A percentile compares a stretch with the other conserved stretches of the same genome.
phyloP scores from a whole-genome alignment of 2,113 vertebrate species.

The Dissostichus mawsoni region DNA sequence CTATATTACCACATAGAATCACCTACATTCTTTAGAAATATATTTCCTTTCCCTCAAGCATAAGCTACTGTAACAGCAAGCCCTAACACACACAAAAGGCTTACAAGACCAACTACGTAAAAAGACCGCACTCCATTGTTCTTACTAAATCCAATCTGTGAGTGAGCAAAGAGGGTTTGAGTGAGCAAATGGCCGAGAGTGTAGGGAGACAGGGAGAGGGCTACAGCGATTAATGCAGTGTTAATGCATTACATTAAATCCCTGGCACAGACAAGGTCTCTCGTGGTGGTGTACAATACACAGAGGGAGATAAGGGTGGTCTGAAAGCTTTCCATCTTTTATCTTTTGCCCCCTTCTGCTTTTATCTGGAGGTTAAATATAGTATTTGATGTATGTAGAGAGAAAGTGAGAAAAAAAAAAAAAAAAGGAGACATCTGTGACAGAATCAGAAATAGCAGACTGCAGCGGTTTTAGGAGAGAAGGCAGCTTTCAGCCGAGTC shows the following conservation, averaged over 20 bases:
- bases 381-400: slow-evolving; percentile 38
- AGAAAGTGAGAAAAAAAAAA: slow-evolving; percentile 18
- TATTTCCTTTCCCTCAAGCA: slow-evolving; percentile 24
- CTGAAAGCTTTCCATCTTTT: slow-evolving; percentile 40
- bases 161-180: slow-evolving; percentile 9
- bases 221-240: slow-evolving; percentile 55
- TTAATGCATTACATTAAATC: slow-evolving; percentile 72
- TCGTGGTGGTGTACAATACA: slow-evolving; percentile 21
- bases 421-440: slow-evolving; percentile 46
- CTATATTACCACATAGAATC: slow-evolving; percentile 35
- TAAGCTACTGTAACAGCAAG: slow-evolving; percentile 26
- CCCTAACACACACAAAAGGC: slow-evolving; percentile 22
- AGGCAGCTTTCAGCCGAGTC: slow-evolving; percentile 41
- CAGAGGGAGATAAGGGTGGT: slow-evolving; percentile 18
- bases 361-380: slow-evolving; percentile 57
- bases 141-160: slow-evolving; percentile 56
- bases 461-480: slow-evolving; percentile 25
- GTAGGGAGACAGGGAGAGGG: slow-evolving; percentile 34
- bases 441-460: slow-evolving; percentile 55
- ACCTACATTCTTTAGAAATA: slow-evolving; percentile 31
- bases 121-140: slow-evolving; percentile 55
- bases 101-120: slow-evolving; percentile 39
- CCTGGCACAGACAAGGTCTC: slow-evolving; percentile 47
- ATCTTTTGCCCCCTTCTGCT: slow-evolving; percentile 30
- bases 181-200: slow-evolving; percentile 49